Evolutionary conservation across 2,888 invertebrate genomes (phyloP), one percentile per base, ranked within the genome.

Genomic region (Anorthoa munda): DNA sequence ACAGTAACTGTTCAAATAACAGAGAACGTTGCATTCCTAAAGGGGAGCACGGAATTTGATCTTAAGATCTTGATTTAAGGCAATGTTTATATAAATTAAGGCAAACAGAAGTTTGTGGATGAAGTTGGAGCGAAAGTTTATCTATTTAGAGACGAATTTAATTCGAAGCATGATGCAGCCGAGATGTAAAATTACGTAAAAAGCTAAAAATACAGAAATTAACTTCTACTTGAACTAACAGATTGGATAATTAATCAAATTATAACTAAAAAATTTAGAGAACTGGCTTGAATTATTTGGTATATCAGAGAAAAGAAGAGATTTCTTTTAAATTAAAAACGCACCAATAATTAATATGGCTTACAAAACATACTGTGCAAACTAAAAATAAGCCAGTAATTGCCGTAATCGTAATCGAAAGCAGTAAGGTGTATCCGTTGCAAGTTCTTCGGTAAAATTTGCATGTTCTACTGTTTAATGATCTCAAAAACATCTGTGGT

Each of bases 341-440:
- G 2, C 23, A 4, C 4, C n/a, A 53, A 13, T n/a, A 50, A 39
- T 39, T 39, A 59, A 31, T 48, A 46, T 48, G 0, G 31, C 21
- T 61, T 55, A 53, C 50, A 56, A 61, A 66, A 65, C 12, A 21
- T 48, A 45, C 9, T 31, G 11, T 39, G 15, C 31, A 50, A 59
- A 83, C 46, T 59, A 51, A 80, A 82, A 72, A 83, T 51, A 83
- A 72, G 55, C 68, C 72, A 72, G 77, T 78, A 84, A 88, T 82
- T 81, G 81, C 67, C 66, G 83, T 82, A 82, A 84, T 85, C 76
- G 83, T 83, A 83, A 90, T 88, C 83, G 83, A 89, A 89, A 87
- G 85, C 86, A 87, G 75, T 85, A 86, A 89, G 87, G 86, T 89
- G 81, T 88, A 84, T 86, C 85, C 70, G 69, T 79, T 82, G 87